Conservation (phyloP, 2,888 invertebrate species). For the Pachydiplax longipennis region DNA sequence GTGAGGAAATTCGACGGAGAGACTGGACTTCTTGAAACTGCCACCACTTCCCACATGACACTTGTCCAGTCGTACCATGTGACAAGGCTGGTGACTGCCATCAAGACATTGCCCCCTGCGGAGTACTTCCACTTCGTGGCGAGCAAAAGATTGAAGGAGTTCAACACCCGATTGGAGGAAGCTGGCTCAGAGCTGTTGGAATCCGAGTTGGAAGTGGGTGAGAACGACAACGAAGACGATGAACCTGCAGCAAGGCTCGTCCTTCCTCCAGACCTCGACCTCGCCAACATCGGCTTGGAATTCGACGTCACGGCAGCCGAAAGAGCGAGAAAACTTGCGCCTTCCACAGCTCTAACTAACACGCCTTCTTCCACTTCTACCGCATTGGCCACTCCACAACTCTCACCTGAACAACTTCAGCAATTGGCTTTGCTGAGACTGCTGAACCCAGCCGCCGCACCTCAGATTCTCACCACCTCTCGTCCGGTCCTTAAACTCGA, state of each 20-base stretch:
- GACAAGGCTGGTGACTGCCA: constrained; percentile 86
- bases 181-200: constrained; percentile 84
- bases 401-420: constrained; percentile 75
- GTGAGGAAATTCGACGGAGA: constrained; percentile 57
- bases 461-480: constrained; percentile 79
- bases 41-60: constrained; percentile 63
- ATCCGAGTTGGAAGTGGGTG: constrained; percentile 83
- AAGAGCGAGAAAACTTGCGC: background rate
- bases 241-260: constrained; percentile 59
- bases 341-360: constrained; percentile 60
- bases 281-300: constrained; percentile 75
- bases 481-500: constrained; percentile 73
- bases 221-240: constrained; percentile 64
- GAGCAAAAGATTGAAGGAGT: constrained; percentile 85
- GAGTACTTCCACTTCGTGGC: constrained; percentile 87
- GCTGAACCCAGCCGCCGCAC: constrained; percentile 72
- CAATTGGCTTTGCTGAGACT: constrained; percentile 77
- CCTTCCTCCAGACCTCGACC: constrained; percentile 72
- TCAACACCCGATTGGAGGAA: constrained; percentile 86
- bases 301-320: constrained; percentile 65
- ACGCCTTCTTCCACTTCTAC: constrained; percentile 47
- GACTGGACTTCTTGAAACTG: background rate
- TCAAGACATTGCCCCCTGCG: constrained; percentile 87
- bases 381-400: constrained; percentile 4
- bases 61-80: constrained; percentile 89